Percentiles rank a stretch among this genome's conserved stretches.
phyloP scores from a whole-genome alignment of 2,888 invertebrate genomes.

The Tetragonula carbonaria region DNA sequence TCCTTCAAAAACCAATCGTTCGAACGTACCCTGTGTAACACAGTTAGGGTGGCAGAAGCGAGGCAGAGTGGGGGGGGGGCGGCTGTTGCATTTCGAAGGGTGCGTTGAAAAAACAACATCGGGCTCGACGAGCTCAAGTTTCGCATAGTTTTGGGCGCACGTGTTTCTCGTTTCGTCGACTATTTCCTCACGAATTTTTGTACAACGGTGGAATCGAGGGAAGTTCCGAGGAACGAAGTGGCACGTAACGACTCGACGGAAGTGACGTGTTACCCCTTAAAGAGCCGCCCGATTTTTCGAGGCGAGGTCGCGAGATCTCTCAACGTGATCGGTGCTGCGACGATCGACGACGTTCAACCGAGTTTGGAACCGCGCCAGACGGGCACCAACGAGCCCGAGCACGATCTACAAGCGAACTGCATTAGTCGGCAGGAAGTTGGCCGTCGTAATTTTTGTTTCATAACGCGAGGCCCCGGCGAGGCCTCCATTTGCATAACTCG shows the following conservation, averaged over 20 bases:
- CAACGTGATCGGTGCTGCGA: not conserved
- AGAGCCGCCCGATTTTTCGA: too few relatives aligned
- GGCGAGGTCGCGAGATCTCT: too few relatives aligned
- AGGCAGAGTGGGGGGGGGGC: not conserved
- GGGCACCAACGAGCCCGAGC: not conserved
- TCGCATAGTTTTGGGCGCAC: not conserved
- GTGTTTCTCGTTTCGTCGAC: not conserved
- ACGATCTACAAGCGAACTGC: constrained; percentile 47
- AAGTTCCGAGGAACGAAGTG: not conserved
- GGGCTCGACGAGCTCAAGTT: not conserved
- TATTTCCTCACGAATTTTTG: not conserved
- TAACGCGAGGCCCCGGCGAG: constrained; percentile 14
- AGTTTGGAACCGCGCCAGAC: constrained; percentile 40
- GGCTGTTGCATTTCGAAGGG: constrained; percentile 19
- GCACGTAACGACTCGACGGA: not conserved
- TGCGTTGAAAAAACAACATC: constrained; percentile 17
- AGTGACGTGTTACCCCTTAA: too few relatives aligned
- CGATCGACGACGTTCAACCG: constrained; percentile 7
- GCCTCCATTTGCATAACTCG: constrained; percentile 48
- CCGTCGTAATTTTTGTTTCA: constrained; percentile 53
- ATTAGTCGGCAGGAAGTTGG: constrained; percentile 54
- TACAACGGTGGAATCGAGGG: not conserved
- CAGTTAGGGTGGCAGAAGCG: not conserved
- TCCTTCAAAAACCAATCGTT: constrained; percentile 11
- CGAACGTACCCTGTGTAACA: constrained; percentile 13